Evolutionary conservation across 2,888 invertebrate species (phyloP).

Genomic region (Synergus japonicus): DNA sequence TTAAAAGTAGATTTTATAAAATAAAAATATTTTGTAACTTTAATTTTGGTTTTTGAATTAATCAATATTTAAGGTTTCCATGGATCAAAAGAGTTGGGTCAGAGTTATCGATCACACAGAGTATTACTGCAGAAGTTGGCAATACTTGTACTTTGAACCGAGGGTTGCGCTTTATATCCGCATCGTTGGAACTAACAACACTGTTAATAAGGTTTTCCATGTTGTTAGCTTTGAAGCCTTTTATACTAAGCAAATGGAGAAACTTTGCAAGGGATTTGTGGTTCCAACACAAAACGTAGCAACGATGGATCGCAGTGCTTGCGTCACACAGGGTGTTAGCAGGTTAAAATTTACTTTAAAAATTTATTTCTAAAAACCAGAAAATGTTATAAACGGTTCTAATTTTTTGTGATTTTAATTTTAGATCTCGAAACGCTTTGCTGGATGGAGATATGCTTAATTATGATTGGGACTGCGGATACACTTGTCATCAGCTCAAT

Average conservation of each 20-base stretch:
- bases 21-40: not conserved
- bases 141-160: slow-evolving; percentile 93
- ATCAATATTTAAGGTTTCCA: slow-evolving; percentile 82
- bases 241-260: slow-evolving; percentile 88
- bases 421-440: slow-evolving; percentile 93
- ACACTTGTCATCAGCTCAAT: slow-evolving; percentile 97
- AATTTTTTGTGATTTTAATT: slow-evolving; percentile 39
- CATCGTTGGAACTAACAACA: slow-evolving; percentile 94
- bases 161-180: slow-evolving; percentile 91
- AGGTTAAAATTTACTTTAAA: slow-evolving; percentile 76
- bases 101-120: slow-evolving; percentile 94
- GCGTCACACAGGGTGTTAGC: slow-evolving; percentile 96
- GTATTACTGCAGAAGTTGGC: slow-evolving; percentile 97
- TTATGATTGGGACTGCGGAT: slow-evolving; percentile 99
- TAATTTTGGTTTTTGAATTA: not conserved
- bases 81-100: slow-evolving; percentile 97
- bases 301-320: slow-evolving; percentile 92
- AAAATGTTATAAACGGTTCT: slow-evolving; percentile 19
- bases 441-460: slow-evolving; percentile 96
- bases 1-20: not conserved
- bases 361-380: slow-evolving; percentile 23
- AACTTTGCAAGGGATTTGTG: slow-evolving; percentile 86
- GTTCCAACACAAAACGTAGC: slow-evolving; percentile 95
- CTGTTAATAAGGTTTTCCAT: slow-evolving; percentile 96
- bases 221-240: slow-evolving; percentile 94